Base-by-base conservation (phyloP, 2,888 invertebrate genomes). In the Ceramica pisi region DNA sequence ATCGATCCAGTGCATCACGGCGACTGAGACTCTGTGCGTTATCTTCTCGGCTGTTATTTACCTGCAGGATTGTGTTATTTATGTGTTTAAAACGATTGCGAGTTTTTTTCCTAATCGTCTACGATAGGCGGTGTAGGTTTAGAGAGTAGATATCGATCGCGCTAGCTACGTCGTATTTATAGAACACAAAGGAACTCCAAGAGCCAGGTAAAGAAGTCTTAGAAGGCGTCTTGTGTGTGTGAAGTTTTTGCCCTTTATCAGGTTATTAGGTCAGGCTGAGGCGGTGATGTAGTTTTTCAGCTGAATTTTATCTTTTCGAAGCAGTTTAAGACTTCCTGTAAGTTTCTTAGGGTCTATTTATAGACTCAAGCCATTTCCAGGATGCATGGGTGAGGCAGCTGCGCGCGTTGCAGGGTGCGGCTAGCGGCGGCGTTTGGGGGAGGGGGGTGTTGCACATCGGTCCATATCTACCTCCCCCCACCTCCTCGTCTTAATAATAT, bases 91-190 rank as follows among this genome's bases (percentile, higher is more conserved):
- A 62, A 16, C 26, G 12, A 53, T 46, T 21, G 21, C 46, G 21
- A 35, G 10, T n/a, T n/a, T 23, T 64, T 50, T 60, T 60, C 14
- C 1, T 41, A n/a, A 38, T 35, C 14, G 5, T 21, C 10, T 35
- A 23, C 5, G 2, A 21, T 12, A 21, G 44, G n/a, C 35, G 23
- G 35, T 44, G 56, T 51, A 65, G 50, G 21, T 55, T 38, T 0
- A 21, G 19, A 12, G 21, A 38, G 41, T 16, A 16, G 21, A 31
- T 73, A 74, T 73, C 44, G 72, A 74, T 51, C 66, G 57, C 19
- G 6, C 21, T 31, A 26, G 9, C n/a, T 26, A 16, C 38, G 53
- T 19, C 19, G 16, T 70, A 44, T 44, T 48, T 46, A 46, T 26
- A 60, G 19, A 46, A n/a, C n/a, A 56, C 31, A 63, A 72, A 72